Base-by-base conservation (phyloP, 2,888 invertebrate species). In the Tipula unca region DNA sequence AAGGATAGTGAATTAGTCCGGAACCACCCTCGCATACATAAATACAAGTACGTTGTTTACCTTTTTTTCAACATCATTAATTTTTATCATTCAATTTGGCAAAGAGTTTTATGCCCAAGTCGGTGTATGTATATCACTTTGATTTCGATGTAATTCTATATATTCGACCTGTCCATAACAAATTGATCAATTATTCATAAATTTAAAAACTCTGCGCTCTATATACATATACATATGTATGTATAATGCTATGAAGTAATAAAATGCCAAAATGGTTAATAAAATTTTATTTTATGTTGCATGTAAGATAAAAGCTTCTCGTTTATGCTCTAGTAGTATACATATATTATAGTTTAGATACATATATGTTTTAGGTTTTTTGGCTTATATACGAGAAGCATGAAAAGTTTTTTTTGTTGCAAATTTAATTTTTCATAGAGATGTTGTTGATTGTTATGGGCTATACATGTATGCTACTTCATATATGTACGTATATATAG, bases 41-140 rank as follows among this genome's bases (percentile, higher is more conserved):
- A 48, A 3, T 48, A 48, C 3, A 48, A n/a, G 4, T 17, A 48
- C 25, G 25, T 69, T 69, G 25, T 69, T 69, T 69, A 69, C 69
- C 69, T 69, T 69, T 69, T 48, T 48, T 69, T 69, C 69, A 25
- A 69, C 69, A 69, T 69, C 69, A 69, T 69, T 69, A 69, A 69
- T 69, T 69, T 69, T 69, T 69, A 69, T 25, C 69, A 69, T 69
- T 69, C 69, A 69, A 69, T 69, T 69, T 69, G 69, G 69, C 13
- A 69, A 69, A 69, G 20, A 69, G 69, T 25, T 69, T 25, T 25
- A 3, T 69, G 10, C 69, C 25, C 69, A 25, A 10, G 69, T 69
- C 1, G 20, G 10, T 25, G 3, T 69, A 13, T 69, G 25, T 69
- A 25, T 4, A 54, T 17, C 17, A 54, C 48, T 54, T 54, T 54